Evolutionary conservation across 2,113 vertebrate species (phyloP), one percentile per base, ranked within the genome.

Genomic region (Aramus guarauna): DNA sequence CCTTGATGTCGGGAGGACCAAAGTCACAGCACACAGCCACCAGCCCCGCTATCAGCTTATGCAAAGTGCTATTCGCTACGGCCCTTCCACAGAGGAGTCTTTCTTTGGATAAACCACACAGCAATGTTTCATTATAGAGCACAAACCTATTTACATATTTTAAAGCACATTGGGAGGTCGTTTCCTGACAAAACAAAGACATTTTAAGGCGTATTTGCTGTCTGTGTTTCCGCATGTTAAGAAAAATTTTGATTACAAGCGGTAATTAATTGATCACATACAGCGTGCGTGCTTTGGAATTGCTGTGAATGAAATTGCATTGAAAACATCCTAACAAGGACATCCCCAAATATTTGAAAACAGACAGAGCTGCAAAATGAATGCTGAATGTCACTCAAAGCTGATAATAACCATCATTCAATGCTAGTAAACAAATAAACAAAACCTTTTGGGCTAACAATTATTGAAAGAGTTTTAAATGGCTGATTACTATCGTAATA

Each of bases 401-500:
- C 92, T 76, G 94, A 79, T 97, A 96, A 97, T 93, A 94, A 92
- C 77, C 84, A 80, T 96, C 75, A 92, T 95, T 91, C 92, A 77
- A 39, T 74, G 77, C 81, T 85, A 94, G 55, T 76, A 97, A 97
- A 97, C 95, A 96, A 97, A 95, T 80, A 97, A 95, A 97, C 94
- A 96, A 92, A 97, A 95, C 81, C 91, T 97, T 96, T 96, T 55
- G 89, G 94, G 81, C 84, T 95, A 94, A 91, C 97, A 90, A 69
- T 94, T 91, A 87, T 37, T 90, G 94, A 90, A 95, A 90, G 92
- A 63, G 67, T 94, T 95, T 94, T 55, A 96, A 96, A 95, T 93
- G 94, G 81, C 92, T 96, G 95, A 96, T 97, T 97, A 67, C 91
- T 87, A 29, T 91, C 39, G 2, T 96, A 95, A 69, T 92, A 91